Conservation (phyloP, 2,113 vertebrate genomes). For the Cyphomyrus plagiostoma region DNA sequence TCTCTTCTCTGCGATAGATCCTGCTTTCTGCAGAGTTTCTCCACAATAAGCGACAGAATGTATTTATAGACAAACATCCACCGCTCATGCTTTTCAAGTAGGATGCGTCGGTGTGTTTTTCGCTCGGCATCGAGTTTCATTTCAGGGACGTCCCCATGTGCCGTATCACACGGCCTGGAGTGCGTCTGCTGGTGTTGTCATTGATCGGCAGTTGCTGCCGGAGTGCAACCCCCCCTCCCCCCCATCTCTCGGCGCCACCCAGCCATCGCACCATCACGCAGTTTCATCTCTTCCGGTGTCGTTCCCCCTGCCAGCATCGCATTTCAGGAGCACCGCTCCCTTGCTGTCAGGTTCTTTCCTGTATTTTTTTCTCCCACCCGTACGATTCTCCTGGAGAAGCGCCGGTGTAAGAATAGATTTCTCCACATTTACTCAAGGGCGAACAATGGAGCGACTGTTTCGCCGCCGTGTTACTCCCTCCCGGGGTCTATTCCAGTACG, state of each 20-base stretch:
- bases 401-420: neutral
- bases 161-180: neutral
- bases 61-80: slow-evolving; percentile 1
- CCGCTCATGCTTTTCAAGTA: neutral
- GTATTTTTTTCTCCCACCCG: neutral
- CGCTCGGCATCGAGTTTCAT: neutral
- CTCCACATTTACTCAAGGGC: neutral
- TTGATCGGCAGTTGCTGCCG: neutral
- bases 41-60: neutral
- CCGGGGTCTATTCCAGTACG: neutral
- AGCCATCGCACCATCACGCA: no score
- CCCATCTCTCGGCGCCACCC: neutral
- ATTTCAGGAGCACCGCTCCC: neutral
- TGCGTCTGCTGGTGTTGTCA: neutral
- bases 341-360: neutral
- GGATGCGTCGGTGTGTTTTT: neutral
- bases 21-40: neutral
- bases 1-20: neutral
- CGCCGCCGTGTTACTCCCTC: neutral
- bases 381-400: neutral
- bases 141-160: neutral
- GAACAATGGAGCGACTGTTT: neutral
- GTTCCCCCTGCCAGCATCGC: neutral
- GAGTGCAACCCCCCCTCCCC: neutral
- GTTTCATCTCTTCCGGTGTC: no score